phyloP scores from a whole-genome alignment of 2,113 vertebrate species.

The Malurus melanocephalus region DNA sequence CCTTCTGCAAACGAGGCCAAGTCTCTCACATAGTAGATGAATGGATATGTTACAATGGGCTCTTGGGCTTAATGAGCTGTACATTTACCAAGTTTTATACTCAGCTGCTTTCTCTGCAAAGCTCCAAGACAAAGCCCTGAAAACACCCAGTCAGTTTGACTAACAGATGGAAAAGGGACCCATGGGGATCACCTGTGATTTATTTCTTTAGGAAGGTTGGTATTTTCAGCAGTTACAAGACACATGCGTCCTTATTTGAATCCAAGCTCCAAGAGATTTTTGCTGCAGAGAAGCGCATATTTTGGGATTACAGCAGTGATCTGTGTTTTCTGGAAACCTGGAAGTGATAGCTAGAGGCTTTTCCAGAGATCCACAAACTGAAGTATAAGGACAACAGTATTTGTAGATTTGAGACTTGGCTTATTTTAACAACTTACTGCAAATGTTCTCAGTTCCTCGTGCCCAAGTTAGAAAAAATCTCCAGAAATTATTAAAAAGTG shows the following conservation, averaged over 20 bases:
- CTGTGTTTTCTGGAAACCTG: neutral
- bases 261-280: neutral
- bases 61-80: too few species aligned
- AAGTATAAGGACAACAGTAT: neutral
- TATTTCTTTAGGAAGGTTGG: neutral
- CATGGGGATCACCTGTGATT: neutral
- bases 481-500: neutral
- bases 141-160: neutral
- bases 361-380: neutral
- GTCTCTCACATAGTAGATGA: too few species aligned
- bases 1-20: neutral
- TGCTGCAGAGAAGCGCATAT: neutral
- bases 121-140: neutral
- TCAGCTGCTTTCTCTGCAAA: neutral
- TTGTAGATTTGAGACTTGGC: neutral
- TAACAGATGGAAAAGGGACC: neutral
- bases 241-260: neutral
- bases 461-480: neutral
- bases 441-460: neutral
- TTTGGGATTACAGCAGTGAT: neutral
- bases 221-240: neutral
- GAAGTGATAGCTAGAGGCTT: neutral
- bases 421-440: neutral
- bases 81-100: too few species aligned
- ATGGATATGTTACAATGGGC: too few species aligned